Percentiles rank a stretch among this genome's conserved stretches.
phyloP scores from a whole-genome alignment of 1,140 invertebrate species.

The Drosophila serrata region DNA sequence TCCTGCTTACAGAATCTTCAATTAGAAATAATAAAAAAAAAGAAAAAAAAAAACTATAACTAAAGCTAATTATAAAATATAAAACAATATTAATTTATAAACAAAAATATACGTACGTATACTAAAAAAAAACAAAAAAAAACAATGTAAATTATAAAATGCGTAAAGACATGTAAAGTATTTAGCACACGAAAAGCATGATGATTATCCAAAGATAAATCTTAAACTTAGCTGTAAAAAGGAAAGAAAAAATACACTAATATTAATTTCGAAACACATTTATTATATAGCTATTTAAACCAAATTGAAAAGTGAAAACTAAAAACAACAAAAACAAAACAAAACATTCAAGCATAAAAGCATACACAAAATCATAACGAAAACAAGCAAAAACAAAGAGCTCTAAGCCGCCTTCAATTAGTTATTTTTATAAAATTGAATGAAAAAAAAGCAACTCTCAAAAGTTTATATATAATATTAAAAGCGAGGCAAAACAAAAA shows the following conservation, averaged over 20 bases:
- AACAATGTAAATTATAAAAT: conserved; percentile 68
- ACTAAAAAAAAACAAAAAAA: conserved; percentile 23
- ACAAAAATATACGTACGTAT: conserved; percentile 48
- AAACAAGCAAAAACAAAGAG: conserved; percentile 76
- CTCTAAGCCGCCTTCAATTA: conserved; percentile 83
- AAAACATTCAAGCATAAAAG: conserved; percentile 42
- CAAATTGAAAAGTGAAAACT: conserved; percentile 66
- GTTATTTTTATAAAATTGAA: conserved; percentile 79
- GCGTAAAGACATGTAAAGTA: conserved; percentile 76
- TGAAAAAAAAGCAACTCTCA: conserved; percentile 56
- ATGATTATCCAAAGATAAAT: conserved; percentile 78
- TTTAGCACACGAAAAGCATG: conserved; percentile 68
- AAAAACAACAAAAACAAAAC: too few species aligned
- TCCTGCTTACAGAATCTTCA: conserved; percentile 45
- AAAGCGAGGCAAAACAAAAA: conserved; percentile 27
- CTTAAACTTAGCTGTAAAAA: conserved; percentile 79
- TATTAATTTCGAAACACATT: conserved; percentile 54
- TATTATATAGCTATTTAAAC: conserved; percentile 71
- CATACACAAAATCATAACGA: conserved; percentile 41
- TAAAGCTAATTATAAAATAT: conserved; percentile 31
- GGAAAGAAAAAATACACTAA: conserved; percentile 74
- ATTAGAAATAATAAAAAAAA: conserved; percentile 8
- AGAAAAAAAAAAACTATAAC: background rate
- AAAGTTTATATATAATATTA: conserved; percentile 72
- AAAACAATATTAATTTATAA: conserved; percentile 50